These are phyloP conservation scores for Oryzias curvinotus DNA, from an alignment of 2,113 vertebrate species.

Conservation along the genomic window DNA sequence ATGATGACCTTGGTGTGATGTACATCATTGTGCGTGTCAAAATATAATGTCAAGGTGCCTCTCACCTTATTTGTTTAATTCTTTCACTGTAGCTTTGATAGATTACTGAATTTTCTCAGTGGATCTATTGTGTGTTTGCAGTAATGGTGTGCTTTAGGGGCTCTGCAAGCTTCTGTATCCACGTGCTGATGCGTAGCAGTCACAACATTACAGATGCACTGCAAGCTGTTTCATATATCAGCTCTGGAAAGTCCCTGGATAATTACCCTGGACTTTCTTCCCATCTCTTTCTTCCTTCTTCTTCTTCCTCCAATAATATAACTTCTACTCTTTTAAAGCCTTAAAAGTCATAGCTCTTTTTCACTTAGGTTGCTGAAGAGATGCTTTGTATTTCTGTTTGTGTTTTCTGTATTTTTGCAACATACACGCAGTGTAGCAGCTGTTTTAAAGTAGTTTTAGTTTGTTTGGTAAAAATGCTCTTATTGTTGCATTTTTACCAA, in stretches of 20 bases:
- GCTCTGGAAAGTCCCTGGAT: slow-evolving; percentile 76
- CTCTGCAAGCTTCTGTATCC: slow-evolving; percentile 13
- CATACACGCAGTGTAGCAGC: neutral
- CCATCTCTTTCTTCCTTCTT: slow-evolving; percentile 24
- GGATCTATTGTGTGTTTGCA: slow-evolving; percentile 1
- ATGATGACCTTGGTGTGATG: too few species aligned
- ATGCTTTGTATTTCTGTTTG: neutral
- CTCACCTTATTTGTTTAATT: too few species aligned
- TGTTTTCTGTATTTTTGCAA: neutral
- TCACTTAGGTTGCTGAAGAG: neutral
- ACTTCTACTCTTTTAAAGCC: neutral
- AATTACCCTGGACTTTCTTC: slow-evolving; percentile 71
- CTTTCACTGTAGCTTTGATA: too few species aligned
- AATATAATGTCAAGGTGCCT: too few species aligned
- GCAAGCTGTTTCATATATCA: slow-evolving; percentile 77
- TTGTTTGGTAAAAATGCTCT: slow-evolving; percentile 26
- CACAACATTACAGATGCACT: slow-evolving; percentile 63
- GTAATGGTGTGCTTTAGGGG: slow-evolving; percentile 3
- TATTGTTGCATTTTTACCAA: slow-evolving; percentile 10
- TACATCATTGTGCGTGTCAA: too few species aligned
- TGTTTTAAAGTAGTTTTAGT: neutral
- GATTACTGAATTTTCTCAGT: neutral
- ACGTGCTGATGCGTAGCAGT: slow-evolving; percentile 38
- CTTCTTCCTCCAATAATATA: neutral
- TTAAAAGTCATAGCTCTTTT: too few species aligned